Conservation (phyloP, 64 coral and sea anemone species). For the Porites lutea region DNA sequence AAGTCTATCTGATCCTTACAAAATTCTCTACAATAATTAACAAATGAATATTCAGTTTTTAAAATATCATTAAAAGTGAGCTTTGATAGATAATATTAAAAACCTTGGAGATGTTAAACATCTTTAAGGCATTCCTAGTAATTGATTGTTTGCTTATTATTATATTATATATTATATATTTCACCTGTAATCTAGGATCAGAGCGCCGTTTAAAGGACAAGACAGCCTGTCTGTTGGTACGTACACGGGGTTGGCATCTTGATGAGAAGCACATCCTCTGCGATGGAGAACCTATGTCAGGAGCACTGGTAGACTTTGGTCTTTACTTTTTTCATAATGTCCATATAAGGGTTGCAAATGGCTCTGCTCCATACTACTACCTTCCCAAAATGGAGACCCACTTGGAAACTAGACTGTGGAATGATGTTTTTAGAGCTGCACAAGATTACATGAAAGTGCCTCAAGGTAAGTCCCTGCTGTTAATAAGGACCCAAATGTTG, state of each 20-base stretch:
- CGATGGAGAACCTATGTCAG: conserved; percentile 92
- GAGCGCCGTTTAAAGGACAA: conserved; percentile 92
- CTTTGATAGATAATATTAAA: too few relatives aligned
- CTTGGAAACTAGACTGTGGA: conserved; percentile 94
- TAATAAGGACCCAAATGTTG: neutral
- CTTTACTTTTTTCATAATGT: conserved; percentile 99
- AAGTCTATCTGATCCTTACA: too few relatives aligned
- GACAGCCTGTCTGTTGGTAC: conserved; percentile 79
- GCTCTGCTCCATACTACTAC: conserved; percentile 96
- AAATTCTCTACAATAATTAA: too few relatives aligned
- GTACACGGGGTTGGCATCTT: conserved; percentile 93
- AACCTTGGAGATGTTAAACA: too few relatives aligned
- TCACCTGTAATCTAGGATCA: conserved; percentile 56
- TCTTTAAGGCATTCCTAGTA: too few relatives aligned
- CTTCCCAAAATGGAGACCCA: conserved; percentile 99
- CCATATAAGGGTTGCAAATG: conserved; percentile 71
- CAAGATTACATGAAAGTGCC: conserved; percentile 96
- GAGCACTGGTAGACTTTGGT: conserved; percentile 95
- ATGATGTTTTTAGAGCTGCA: conserved; percentile 94
- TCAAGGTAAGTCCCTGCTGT: conserved; percentile 66
- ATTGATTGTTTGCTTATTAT: neutral
- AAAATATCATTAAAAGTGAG: too few relatives aligned
- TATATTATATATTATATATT: neutral
- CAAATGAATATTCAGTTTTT: too few relatives aligned
- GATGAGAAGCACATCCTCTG: conserved; percentile 96